Evolutionary conservation across 2,888 invertebrate species (phyloP).

Genomic region (Slavum lentiscoides): DNA sequence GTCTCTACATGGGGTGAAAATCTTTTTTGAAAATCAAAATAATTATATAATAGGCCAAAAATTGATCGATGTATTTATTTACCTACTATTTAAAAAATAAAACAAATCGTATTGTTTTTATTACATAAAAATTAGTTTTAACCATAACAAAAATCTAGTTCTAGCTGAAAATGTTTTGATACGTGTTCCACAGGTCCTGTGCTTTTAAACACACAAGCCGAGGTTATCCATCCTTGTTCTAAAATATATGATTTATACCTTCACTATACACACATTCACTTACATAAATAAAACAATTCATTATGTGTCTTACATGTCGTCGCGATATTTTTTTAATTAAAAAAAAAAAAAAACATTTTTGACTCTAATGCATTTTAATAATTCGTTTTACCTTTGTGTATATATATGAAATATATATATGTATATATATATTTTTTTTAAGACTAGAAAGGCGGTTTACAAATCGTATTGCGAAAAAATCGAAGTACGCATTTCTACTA

Average conservation of each 20-base stretch:
- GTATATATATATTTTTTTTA: background rate
- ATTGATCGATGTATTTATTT: background rate
- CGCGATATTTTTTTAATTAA: background rate
- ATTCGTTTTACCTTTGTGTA: background rate
- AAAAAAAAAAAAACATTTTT: background rate
- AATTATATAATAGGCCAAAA: background rate
- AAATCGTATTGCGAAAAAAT: background rate
- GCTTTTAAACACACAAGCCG: too few relatives aligned
- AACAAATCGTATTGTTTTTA: background rate
- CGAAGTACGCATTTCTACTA: background rate
- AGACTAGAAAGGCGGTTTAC: slow-evolving; percentile 38
- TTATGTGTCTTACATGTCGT: slow-evolving; percentile 44
- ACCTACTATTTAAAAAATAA: background rate
- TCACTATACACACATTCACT: background rate
- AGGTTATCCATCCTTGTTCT: background rate
- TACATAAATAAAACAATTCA: slow-evolving; percentile 24
- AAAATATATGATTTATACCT: slow-evolving; percentile 22
- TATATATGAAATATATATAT: too few relatives aligned
- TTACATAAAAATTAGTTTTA: background rate
- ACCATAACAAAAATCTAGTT: background rate
- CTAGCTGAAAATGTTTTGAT: background rate
- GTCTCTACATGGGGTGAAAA: too few relatives aligned
- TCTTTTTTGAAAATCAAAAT: background rate
- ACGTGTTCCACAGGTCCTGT: background rate
- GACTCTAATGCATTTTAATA: background rate